These are phyloP conservation scores for Lampris incognitus DNA, from an alignment of 2,113 vertebrate genomes.

Conservation along the genomic window DNA sequence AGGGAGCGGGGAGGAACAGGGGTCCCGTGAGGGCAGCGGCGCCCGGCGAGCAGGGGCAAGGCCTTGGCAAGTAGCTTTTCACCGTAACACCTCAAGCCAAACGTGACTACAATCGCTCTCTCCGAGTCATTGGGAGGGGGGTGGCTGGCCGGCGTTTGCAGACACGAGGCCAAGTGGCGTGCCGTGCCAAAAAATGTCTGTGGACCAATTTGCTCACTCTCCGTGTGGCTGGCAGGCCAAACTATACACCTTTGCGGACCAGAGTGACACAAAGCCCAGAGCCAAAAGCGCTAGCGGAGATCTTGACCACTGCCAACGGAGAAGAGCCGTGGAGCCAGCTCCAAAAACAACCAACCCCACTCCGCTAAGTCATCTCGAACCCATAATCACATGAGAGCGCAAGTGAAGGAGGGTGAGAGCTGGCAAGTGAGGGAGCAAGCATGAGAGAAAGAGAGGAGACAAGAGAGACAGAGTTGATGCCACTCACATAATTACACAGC, in stretches of 20 bases:
- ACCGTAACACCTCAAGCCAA: constrained; percentile 63
- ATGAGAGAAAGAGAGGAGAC: not conserved
- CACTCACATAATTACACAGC: not conserved
- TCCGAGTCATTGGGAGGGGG: constrained; percentile 24
- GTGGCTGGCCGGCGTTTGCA: not conserved
- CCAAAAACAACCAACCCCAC: constrained; percentile 22
- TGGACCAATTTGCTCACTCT: constrained; percentile 49
- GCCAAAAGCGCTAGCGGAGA: constrained; percentile 10
- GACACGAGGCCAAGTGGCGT: constrained; percentile 24
- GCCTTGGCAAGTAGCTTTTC: constrained; percentile 45
- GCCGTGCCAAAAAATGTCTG: constrained; percentile 37
- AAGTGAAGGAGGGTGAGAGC: not conserved
- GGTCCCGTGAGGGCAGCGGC: constrained; percentile 22
- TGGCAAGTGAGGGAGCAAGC: not conserved
- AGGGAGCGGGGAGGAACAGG: not conserved
- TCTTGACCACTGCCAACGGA: not conserved
- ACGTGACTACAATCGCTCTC: constrained; percentile 32
- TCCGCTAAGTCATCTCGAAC: constrained; percentile 22
- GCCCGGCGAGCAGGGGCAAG: constrained; percentile 37
- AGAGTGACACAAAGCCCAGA: not conserved
- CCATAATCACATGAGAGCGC: not conserved
- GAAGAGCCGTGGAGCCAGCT: constrained; percentile 16
- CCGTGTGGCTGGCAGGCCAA: constrained; percentile 15
- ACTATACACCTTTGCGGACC: constrained; percentile 53
- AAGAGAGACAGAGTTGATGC: not conserved